Percentiles rank a stretch among this genome's conserved stretches.
These are phyloP conservation scores for Protobothrops flavoviridis DNA, from an alignment of 2,113 vertebrate genomes.

Conservation along the genomic window DNA sequence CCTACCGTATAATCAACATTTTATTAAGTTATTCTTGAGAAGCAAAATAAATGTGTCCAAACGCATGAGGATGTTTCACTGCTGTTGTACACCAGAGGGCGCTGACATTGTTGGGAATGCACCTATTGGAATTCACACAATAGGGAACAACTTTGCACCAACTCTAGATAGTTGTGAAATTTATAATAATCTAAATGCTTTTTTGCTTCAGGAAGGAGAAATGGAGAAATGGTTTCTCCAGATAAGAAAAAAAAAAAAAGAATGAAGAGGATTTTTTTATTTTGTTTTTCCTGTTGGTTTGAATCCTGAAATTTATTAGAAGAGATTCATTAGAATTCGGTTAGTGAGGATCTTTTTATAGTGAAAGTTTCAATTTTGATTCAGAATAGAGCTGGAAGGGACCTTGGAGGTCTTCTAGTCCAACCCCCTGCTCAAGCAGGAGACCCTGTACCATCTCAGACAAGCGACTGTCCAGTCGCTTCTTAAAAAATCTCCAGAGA, in stretches of 20 bases:
- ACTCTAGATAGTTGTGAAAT: not conserved
- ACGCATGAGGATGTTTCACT: not conserved
- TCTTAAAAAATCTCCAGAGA: no score
- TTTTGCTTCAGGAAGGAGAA: not conserved
- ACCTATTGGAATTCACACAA: not conserved
- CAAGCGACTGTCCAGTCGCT: no score
- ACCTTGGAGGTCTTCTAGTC: no score
- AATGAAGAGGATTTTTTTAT: not conserved
- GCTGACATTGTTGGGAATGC: slow-evolving; percentile 7
- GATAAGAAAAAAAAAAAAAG: not conserved
- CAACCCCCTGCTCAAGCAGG: no score
- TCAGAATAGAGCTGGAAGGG: no score
- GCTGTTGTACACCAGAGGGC: slow-evolving; percentile 55
- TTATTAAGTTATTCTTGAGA: not conserved
- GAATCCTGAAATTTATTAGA: not conserved
- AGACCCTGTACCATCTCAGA: no score
- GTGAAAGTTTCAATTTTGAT: not conserved
- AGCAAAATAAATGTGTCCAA: not conserved
- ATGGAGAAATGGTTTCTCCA: not conserved
- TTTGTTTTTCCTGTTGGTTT: not conserved
- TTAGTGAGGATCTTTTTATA: not conserved
- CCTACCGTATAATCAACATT: not conserved
- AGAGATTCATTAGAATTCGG: not conserved
- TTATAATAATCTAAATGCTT: not conserved
- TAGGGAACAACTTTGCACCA: not conserved